Base-by-base conservation (phyloP, 2,113 vertebrate genomes). In the Microcebus griseorufus region DNA sequence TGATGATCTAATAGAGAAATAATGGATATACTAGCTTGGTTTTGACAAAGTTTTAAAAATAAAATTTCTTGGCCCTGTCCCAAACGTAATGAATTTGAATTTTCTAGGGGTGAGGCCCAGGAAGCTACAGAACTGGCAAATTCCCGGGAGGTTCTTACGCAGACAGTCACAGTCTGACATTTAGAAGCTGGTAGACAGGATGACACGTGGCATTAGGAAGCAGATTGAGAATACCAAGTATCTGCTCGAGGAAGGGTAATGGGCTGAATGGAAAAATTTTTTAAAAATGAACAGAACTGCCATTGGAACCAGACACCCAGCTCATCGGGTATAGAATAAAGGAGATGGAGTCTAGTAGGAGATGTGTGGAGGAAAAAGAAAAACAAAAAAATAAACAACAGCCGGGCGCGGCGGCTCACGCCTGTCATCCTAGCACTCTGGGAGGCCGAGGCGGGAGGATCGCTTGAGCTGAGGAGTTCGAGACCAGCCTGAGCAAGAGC, bases 31-130 rank as follows among this genome's bases (percentile, higher is more conserved):
- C 76, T 78, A 70, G 51, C 58, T 91, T 91, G 32, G 10, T 86
- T 91, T 88, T 82, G 20, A 81, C n/a, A 65, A 55, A 72, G 34
- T 13, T 92, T 96, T 73, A 70, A 92, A 91, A 89, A 60, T 85
- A 42, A 34, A 73, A 88, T 13, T 75, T 75, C 58, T 17, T 25
- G 27, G 17, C 22, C 20, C 27, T 94, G 9, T 72, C 64, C 69
- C 53, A 67, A 76, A 48, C 12, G 53, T 75, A 86, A 78, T 39
- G 55, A 70, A 23, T 78, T 70, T 79, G 70, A 70, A 64, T 83
- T 65, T 88, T 88, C 48, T 8, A n/a, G 45, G 29, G 34, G 53
- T 10, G 45, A 42, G 37, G 37, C 53, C n/a, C 7, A 39, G 27
- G 32, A 55, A 62, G 58, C 62, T 55, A 37, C 9, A 72, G 53